phyloP scores from a whole-genome alignment of 2,888 invertebrate genomes.

The Iselma pallidipennis region DNA sequence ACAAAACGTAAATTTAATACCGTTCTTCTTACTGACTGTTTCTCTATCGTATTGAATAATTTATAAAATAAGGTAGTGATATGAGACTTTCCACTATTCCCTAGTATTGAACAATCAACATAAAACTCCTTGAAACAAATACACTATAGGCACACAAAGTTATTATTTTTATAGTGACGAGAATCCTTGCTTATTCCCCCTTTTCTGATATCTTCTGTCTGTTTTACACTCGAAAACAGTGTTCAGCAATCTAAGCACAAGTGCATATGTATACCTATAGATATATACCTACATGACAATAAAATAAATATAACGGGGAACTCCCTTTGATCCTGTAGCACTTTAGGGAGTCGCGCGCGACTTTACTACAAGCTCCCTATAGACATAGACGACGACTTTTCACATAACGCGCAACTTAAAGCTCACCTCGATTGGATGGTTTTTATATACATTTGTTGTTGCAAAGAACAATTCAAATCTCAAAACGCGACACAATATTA shows the following conservation, averaged over 20 bases:
- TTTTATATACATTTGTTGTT: conserved; percentile 33
- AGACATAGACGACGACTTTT: conserved; percentile 29
- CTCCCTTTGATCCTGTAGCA: conserved; percentile 52
- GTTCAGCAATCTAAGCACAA: conserved; percentile 53
- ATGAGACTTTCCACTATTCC: conserved; percentile 6
- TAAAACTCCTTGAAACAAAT: conserved; percentile 30
- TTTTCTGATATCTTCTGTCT: conserved; percentile 3
- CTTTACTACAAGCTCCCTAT: conserved; percentile 37
- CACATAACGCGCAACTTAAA: conserved; percentile 36
- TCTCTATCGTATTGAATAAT: conserved; percentile 24
- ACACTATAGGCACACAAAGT: conserved; percentile 34
- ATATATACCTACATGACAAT: conserved; percentile 47
- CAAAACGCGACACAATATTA: conserved; percentile 11
- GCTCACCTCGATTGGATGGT: conserved; percentile 39
- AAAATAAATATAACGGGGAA: conserved; percentile 54
- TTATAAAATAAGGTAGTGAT: conserved; percentile 22
- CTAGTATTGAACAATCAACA: conserved; percentile 26
- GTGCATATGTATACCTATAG: conserved; percentile 43
- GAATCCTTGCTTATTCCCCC: conserved; percentile 9
- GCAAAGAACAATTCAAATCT: conserved; percentile 17
- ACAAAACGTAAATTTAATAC: background rate
- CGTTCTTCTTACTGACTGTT: background rate
- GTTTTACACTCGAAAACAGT: conserved; percentile 38
- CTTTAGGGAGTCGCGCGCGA: conserved; percentile 44
- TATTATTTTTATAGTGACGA: conserved; percentile 42